phyloP scores from a whole-genome alignment of 2,113 vertebrate species.

The Otus sunia region DNA sequence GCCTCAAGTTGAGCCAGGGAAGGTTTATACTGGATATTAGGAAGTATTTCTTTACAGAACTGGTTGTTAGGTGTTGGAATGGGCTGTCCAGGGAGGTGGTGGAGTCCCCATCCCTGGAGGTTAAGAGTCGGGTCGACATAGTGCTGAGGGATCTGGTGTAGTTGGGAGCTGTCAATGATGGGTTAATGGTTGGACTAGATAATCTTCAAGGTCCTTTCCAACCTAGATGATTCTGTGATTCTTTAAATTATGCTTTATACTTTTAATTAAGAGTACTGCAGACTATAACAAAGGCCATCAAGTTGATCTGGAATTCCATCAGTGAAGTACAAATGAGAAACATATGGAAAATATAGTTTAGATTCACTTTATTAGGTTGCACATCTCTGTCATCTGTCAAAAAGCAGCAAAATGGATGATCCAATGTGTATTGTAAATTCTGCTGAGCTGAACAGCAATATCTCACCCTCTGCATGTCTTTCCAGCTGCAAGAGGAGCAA shows the following conservation, averaged over 20 bases:
- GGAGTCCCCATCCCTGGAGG: no score
- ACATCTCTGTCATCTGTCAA: not conserved
- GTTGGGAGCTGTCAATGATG: no score
- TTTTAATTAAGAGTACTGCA: not conserved
- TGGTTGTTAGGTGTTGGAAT: no score
- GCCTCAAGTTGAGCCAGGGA: no score
- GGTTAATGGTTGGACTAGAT: no score
- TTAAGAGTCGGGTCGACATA: no score
- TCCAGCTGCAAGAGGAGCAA: not conserved
- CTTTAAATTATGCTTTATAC: not conserved
- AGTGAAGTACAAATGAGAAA: constrained; percentile 1
- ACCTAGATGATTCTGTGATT: no score
- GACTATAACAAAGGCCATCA: not conserved
- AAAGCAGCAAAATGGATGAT: not conserved
- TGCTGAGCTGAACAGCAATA: not conserved
- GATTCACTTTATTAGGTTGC: not conserved
- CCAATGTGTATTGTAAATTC: not conserved
- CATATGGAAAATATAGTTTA: constrained; percentile 24
- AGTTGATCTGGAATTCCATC: constrained; percentile 15
- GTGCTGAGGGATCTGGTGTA: no score
- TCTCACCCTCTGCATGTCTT: not conserved
- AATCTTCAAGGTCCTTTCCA: no score
- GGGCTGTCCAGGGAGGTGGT: no score
- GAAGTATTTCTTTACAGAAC: no score
- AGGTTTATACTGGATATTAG: no score